A percentile compares a stretch with the other conserved stretches of the same genome.
Conservation (phyloP, 2,888 invertebrate genomes). For the Melanophora roralis region DNA sequence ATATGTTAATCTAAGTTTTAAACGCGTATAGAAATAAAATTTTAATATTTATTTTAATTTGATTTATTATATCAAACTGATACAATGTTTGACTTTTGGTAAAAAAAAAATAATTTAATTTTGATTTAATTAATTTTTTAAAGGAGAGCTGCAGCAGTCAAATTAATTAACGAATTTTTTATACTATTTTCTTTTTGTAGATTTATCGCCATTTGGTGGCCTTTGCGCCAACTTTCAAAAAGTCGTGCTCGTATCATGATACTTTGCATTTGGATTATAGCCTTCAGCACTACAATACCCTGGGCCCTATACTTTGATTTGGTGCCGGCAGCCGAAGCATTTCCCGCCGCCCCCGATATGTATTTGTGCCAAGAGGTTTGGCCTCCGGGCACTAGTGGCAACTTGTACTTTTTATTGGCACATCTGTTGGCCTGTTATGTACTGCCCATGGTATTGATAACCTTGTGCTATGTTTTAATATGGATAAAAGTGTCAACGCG, state of each 20-base stretch:
- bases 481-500: slow-evolving; percentile 94
- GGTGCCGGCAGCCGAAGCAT: slow-evolving; percentile 75
- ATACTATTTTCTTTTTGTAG: slow-evolving; percentile 79
- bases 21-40: neutral
- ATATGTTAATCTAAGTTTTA: neutral
- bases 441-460: slow-evolving; percentile 92
- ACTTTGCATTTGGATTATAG: slow-evolving; percentile 92
- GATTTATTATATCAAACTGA: neutral
- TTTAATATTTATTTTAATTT: neutral
- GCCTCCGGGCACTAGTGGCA: slow-evolving; percentile 89
- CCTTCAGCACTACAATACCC: slow-evolving; percentile 89
- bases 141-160: no score
- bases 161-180: no score
- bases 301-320: slow-evolving; percentile 95
- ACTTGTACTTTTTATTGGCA: slow-evolving; percentile 91
- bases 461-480: slow-evolving; percentile 93
- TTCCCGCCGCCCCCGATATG: slow-evolving; percentile 85
- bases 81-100: neutral
- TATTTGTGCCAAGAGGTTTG: slow-evolving; percentile 89
- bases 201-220: slow-evolving; percentile 97
- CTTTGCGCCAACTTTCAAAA: slow-evolving; percentile 93
- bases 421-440: slow-evolving; percentile 94
- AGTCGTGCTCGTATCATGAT: slow-evolving; percentile 92
- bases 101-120: no score
- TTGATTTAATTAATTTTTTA: no score